Percentiles rank a stretch among this genome's conserved stretches.
Conservation (phyloP, 2,797 vertebrate genomes). For the Microctenopoma stevenorrisi region DNA sequence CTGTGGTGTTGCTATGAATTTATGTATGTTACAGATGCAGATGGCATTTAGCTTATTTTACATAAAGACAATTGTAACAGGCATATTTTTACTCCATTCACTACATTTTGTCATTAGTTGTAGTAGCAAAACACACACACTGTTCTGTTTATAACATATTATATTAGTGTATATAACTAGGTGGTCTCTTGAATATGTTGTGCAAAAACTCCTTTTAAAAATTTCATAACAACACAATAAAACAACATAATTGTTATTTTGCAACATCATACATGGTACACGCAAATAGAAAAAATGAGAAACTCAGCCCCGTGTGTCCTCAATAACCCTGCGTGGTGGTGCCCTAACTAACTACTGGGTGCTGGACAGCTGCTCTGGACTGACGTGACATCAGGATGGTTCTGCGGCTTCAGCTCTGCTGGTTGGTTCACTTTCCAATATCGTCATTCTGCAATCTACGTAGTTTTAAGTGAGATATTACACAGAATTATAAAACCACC, state of each 20-base stretch:
- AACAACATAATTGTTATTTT: slow-evolving; percentile 5
- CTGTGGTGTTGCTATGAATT: neutral
- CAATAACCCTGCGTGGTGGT: slow-evolving; percentile 53
- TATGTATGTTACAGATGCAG: neutral
- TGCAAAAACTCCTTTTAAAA: too few relatives aligned
- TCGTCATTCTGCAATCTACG: slow-evolving; percentile 33
- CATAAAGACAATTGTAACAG: too few relatives aligned
- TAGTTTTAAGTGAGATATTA: slow-evolving; percentile 15
- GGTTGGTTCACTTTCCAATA: slow-evolving; percentile 9
- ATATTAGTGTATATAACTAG: too few relatives aligned
- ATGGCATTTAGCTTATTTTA: slow-evolving; percentile 2
- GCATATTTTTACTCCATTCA: too few relatives aligned
- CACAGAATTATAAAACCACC: neutral
- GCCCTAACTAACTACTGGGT: slow-evolving; percentile 59
- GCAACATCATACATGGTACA: slow-evolving; percentile 10
- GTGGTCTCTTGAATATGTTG: too few relatives aligned
- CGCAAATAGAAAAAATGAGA: slow-evolving; percentile 39
- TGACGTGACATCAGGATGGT: slow-evolving; percentile 44
- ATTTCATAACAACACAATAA: too few relatives aligned
- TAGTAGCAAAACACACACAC: too few relatives aligned
- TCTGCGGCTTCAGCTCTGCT: slow-evolving; percentile 50
- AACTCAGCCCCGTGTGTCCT: slow-evolving; percentile 40
- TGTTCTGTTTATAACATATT: too few relatives aligned
- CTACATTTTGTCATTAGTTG: too few relatives aligned
- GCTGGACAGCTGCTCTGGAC: slow-evolving; percentile 50